Conservation (phyloP, 2,113 vertebrate genomes). For the Archocentrus centrarchus region DNA sequence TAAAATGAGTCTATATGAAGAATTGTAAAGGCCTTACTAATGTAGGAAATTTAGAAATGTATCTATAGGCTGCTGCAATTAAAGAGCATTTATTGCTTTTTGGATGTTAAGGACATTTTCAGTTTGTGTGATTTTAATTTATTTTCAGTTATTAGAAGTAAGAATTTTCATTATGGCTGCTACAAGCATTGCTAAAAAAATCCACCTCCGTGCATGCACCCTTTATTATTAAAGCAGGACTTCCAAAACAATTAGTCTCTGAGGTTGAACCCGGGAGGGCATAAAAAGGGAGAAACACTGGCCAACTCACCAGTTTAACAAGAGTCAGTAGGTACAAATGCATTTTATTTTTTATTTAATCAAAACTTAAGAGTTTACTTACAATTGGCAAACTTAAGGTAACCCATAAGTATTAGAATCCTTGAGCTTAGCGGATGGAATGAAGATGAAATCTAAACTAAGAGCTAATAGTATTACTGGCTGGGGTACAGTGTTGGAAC, state of each 20-base stretch:
- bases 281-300: neutral
- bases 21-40: neutral
- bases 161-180: neutral
- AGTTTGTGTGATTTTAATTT: slow-evolving; percentile 35
- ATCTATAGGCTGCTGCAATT: neutral
- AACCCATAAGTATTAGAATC: slow-evolving; percentile 31
- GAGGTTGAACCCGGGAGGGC: neutral
- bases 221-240: slow-evolving; percentile 29
- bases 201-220: neutral
- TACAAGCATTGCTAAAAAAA: neutral
- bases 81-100: slow-evolving; percentile 34
- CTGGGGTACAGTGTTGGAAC: slow-evolving; percentile 62
- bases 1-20: neutral
- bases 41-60: neutral
- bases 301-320: neutral
- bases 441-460: slow-evolving; percentile 50
- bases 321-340: neutral
- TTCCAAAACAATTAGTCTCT: slow-evolving; percentile 42
- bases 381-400: slow-evolving; percentile 22
- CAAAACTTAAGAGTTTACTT: slow-evolving; percentile 27
- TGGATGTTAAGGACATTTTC: slow-evolving; percentile 40
- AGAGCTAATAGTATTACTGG: slow-evolving; percentile 59
- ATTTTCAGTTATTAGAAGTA: neutral
- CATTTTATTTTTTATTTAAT: neutral
- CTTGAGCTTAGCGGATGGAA: slow-evolving; percentile 33